A percentile compares a stretch with the other conserved stretches of the same genome.
Evolutionary conservation across 2,797 vertebrate species (phyloP).

Genomic region (Malacoctenus gilli): DNA sequence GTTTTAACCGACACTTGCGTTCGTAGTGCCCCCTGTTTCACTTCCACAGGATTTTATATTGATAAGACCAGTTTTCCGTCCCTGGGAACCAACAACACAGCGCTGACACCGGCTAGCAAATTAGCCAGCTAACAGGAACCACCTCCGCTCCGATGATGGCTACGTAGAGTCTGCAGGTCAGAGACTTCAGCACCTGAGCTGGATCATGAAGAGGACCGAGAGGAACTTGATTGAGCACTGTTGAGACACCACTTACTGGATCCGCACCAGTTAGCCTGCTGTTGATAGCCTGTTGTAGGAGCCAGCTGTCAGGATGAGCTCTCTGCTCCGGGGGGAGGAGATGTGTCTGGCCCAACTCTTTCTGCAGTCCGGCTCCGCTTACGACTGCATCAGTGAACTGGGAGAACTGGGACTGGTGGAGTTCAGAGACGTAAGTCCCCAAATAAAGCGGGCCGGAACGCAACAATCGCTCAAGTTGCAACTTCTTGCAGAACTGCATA

Average conservation of each 20-base stretch:
- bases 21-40: not conserved
- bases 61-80: slow-evolving; percentile 2
- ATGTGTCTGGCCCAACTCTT: slow-evolving; percentile 97
- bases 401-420: slow-evolving; percentile 95
- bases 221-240: not conserved
- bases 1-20: not conserved
- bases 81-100: slow-evolving; percentile 1
- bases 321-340: slow-evolving; percentile 90
- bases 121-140: slow-evolving; percentile 61
- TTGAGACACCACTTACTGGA: slow-evolving; percentile 1
- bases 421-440: slow-evolving; percentile 94
- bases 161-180: slow-evolving; percentile 31
- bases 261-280: slow-evolving; percentile 27
- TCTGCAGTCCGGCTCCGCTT: slow-evolving; percentile 93
- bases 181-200: not conserved
- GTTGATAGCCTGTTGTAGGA: slow-evolving; percentile 19
- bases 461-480: not conserved
- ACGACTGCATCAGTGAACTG: slow-evolving; percentile 94
- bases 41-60: not conserved
- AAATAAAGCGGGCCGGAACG: too few relatives aligned
- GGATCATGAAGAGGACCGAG: slow-evolving; percentile 24
- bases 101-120: slow-evolving; percentile 38
- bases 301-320: slow-evolving; percentile 80
- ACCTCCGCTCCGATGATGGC: too few relatives aligned
- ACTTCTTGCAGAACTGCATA: slow-evolving; percentile 3